These are phyloP conservation scores for Girardinus metallicus DNA, from an alignment of 2,797 vertebrate genomes.

Conservation along the genomic window DNA sequence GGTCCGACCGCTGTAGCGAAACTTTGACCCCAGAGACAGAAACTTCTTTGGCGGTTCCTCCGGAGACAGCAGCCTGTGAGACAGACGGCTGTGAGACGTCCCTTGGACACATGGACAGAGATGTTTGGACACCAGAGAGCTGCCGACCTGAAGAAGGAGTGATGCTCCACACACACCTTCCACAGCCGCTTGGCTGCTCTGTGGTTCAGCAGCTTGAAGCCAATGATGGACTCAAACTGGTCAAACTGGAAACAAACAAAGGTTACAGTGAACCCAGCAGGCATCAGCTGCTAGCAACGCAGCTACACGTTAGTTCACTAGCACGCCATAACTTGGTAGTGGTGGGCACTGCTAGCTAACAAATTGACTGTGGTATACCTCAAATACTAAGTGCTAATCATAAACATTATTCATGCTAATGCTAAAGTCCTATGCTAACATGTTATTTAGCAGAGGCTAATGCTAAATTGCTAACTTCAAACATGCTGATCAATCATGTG, in stretches of 20 bases:
- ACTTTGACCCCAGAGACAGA: conserved; percentile 71
- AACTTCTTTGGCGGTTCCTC: conserved; percentile 74
- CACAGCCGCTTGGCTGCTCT: conserved; percentile 95
- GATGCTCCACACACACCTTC: conserved; percentile 98
- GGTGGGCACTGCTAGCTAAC: background rate
- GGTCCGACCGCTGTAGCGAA: conserved; percentile 89
- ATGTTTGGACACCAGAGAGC: background rate
- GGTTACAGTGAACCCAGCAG: background rate
- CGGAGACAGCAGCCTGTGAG: conserved; percentile 65
- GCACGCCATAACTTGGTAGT: background rate
- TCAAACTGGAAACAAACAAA: conserved; percentile 85
- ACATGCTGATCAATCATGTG: background rate
- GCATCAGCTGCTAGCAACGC: background rate
- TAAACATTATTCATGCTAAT: background rate
- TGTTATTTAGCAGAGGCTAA: no score
- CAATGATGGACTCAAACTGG: conserved; percentile 98
- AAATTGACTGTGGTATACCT: background rate
- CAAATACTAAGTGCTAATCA: background rate
- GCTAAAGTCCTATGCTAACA: background rate
- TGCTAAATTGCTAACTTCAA: background rate
- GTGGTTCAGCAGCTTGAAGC: conserved; percentile 96
- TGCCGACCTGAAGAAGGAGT: conserved; percentile 96
- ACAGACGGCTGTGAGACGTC: background rate
- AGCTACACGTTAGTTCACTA: background rate
- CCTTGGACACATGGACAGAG: background rate